Percentiles rank a stretch among this genome's conserved stretches.
Conservation (phyloP, 1,140 invertebrate genomes). For the Zophobas morio region DNA sequence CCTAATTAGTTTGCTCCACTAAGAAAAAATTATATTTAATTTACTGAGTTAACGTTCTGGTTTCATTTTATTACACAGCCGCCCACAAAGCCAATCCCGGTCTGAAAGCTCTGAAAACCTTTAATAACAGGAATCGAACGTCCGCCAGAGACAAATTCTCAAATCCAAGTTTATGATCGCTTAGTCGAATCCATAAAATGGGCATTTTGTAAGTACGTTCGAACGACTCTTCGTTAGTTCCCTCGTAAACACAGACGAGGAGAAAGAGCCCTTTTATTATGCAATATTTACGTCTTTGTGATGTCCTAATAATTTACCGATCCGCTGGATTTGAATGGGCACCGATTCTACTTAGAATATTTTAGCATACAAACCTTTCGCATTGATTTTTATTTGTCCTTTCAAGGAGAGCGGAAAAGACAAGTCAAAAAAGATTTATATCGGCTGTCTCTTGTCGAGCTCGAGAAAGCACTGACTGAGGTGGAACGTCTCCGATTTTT, state of each 20-base stretch:
- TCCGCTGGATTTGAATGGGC: constrained; percentile 17
- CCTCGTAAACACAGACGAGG: constrained; percentile 20
- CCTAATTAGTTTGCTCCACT: no score
- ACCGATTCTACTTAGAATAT: constrained; percentile 17
- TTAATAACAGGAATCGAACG: neutral
- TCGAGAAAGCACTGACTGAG: constrained; percentile 31
- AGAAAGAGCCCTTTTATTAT: constrained; percentile 32
- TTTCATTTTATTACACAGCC: no score
- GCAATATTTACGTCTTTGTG: constrained; percentile 37
- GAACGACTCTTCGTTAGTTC: constrained; percentile 27
- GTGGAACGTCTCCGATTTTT: constrained; percentile 33
- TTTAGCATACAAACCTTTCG: constrained; percentile 27
- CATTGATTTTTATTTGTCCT: constrained; percentile 32
- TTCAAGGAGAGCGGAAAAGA: constrained; percentile 25
- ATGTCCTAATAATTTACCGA: constrained; percentile 38
- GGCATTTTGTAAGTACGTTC: constrained; percentile 25
- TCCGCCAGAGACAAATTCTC: constrained; percentile 24
- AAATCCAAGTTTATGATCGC: constrained; percentile 25
- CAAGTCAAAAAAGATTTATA: constrained; percentile 22
- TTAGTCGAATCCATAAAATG: constrained; percentile 25
- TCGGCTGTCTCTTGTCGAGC: neutral
- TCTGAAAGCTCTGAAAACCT: no score
- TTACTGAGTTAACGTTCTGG: no score
- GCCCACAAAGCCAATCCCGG: no score
- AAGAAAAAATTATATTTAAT: no score